Evolutionary conservation across 2,797 vertebrate species (phyloP), one percentile per base, ranked within the genome.

Genomic region (Pygocentrus nattereri): DNA sequence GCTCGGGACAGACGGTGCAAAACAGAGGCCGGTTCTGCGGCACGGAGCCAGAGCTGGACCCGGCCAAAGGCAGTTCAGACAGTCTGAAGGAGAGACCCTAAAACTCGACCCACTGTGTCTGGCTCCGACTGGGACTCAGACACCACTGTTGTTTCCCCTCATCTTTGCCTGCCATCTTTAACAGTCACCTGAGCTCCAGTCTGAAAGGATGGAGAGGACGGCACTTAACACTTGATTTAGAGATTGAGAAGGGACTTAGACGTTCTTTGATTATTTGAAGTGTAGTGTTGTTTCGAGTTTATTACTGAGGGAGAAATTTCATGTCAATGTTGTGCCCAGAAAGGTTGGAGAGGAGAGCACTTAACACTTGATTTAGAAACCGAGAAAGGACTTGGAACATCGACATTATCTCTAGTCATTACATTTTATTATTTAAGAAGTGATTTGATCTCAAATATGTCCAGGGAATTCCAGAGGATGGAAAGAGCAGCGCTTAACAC

Each of bases 71-170:
- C 68, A 56, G 12, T 78, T 86, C 52, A 77, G 71, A 54, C 61
- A 31, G 85, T 70, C 56, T 84, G 79, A 79, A 78, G 25, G 73
- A 47, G 38, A 65, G 84, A 68, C 67, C 50, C 54, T 47, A 5
- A 78, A 78, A 31, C 54, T 21, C n/a, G 64, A 44, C 70, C 72
- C 44, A 69, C 6, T 31, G 56, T 23, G 56, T 70, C 31, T 65
- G 18, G 38, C 65, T 47, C 41, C 5, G n/a, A 69, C n/a, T 73
- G 69, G 31, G 61, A 65, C 50, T 80, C 47, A 62, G 38, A 72
- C 44, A 34, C 44, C 58, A 19, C 10, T 44, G 31, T 23, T 6
- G 30, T 59, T 61, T 71, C 56, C 31, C 41, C 30, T 62, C 73
- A 52, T 70, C 56, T 41, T 34, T 25, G 49, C 44, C 71, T 23